Evolutionary conservation across 2,888 invertebrate species (phyloP).

Genomic region (Prosopocoilus inquinatus): DNA sequence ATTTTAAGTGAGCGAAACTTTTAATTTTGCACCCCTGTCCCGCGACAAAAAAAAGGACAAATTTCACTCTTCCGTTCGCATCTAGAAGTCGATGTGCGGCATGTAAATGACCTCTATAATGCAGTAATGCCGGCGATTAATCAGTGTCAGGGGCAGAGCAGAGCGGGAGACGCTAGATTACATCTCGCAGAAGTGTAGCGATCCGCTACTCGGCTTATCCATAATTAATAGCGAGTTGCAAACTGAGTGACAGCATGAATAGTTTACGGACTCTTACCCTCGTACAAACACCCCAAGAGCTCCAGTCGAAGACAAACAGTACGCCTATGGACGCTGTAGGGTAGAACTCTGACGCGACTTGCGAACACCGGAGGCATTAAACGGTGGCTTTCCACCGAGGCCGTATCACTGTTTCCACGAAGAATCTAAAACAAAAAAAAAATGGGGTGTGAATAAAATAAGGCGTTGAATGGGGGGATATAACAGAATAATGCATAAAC

Average conservation of each 20-base stretch:
- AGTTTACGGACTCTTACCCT: slow-evolving; percentile 55
- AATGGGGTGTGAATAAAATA: too few species aligned
- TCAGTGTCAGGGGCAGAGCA: slow-evolving; percentile 33
- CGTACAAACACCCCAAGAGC: slow-evolving; percentile 68
- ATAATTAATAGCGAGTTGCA: slow-evolving; percentile 39
- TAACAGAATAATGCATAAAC: too few species aligned
- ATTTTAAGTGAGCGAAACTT: slow-evolving; percentile 13
- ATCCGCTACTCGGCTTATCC: slow-evolving; percentile 35
- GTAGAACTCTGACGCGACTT: slow-evolving; percentile 67
- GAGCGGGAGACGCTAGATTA: slow-evolving; percentile 26
- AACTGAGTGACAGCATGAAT: slow-evolving; percentile 39
- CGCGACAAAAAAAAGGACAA: slow-evolving; percentile 9
- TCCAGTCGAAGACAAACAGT: slow-evolving; percentile 76
- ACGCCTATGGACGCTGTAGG: slow-evolving; percentile 67
- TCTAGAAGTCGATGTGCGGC: slow-evolving; percentile 23
- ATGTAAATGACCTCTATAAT: slow-evolving; percentile 33
- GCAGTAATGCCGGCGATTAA: slow-evolving; percentile 31
- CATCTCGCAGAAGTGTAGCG: slow-evolving; percentile 25
- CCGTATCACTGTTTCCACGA: slow-evolving; percentile 72
- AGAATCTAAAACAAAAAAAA: slow-evolving; percentile 58
- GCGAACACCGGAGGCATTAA: slow-evolving; percentile 72
- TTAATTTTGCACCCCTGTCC: slow-evolving; percentile 14
- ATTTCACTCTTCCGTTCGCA: slow-evolving; percentile 16
- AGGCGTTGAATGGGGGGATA: neutral
- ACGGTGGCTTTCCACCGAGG: slow-evolving; percentile 64